Percentiles rank a stretch among this genome's conserved stretches.
Conservation (phyloP, 1,140 invertebrate genomes). For the Megathymus violae region DNA sequence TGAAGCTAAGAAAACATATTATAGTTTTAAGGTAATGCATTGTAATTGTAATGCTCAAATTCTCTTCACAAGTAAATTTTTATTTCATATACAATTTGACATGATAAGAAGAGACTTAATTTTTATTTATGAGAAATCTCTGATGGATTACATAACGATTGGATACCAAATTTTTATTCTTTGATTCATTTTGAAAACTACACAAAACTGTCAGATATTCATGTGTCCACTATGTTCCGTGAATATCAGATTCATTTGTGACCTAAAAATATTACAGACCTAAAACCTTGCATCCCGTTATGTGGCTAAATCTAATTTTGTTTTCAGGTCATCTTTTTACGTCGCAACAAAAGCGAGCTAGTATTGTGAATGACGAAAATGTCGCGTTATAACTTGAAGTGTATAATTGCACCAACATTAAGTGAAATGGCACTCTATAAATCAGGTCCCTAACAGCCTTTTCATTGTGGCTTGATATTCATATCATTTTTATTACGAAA, state of each 20-base stretch:
- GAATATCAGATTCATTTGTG: constrained; percentile 16
- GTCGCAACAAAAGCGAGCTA: constrained; percentile 25
- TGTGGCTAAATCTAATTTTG: constrained; percentile 28
- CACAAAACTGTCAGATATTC: too few species aligned
- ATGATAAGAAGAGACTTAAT: too few species aligned
- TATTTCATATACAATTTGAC: too few species aligned
- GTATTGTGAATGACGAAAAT: constrained; percentile 29
- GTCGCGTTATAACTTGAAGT: constrained; percentile 25
- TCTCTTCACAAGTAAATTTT: too few species aligned
- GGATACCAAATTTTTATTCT: too few species aligned
- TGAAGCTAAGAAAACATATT: too few species aligned
- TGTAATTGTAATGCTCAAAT: too few species aligned
- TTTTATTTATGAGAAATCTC: too few species aligned
- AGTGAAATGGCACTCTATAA: constrained; percentile 33
- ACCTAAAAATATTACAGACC: constrained; percentile 26
- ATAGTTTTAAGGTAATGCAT: too few species aligned
- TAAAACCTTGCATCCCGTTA: constrained; percentile 24
- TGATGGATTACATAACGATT: too few species aligned
- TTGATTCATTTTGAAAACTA: too few species aligned
- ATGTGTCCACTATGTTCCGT: constrained; percentile 9
- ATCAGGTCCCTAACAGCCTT: constrained; percentile 23
- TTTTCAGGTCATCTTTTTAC: constrained; percentile 31
- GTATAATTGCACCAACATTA: constrained; percentile 31
- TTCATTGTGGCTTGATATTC: constrained; percentile 21
- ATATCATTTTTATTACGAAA: constrained; percentile 28